These are phyloP conservation scores for Salarias fasciatus DNA, from an alignment of 2,797 vertebrate species.

Conservation along the genomic window DNA sequence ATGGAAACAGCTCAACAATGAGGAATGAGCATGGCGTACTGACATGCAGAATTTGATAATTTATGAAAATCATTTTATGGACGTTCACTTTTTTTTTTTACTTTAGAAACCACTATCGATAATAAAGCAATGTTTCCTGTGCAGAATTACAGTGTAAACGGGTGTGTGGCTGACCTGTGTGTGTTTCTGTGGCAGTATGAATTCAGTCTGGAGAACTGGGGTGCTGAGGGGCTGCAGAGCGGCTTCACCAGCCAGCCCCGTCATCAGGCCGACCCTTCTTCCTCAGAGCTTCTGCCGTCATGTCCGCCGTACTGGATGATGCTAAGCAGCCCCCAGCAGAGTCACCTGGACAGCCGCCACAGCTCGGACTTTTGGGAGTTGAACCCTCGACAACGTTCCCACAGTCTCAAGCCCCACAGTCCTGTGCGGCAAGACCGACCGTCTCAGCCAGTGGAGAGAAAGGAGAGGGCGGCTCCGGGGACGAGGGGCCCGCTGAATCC, in stretches of 20 bases:
- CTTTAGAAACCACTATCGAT: too few species aligned
- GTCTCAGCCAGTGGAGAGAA: constrained; percentile 72
- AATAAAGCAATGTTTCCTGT: too few species aligned
- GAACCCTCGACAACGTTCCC: constrained; percentile 68
- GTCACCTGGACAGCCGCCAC: constrained; percentile 65
- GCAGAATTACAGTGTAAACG: too few species aligned
- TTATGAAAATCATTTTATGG: too few species aligned
- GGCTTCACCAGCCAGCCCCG: constrained; percentile 63
- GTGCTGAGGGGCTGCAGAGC: constrained; percentile 87
- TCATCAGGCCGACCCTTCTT: constrained; percentile 35
- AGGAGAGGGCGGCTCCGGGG: constrained; percentile 5
- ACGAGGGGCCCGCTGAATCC: too few species aligned
- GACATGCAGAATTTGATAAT: too few species aligned
- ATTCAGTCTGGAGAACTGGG: constrained; percentile 89
- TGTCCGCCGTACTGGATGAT: constrained; percentile 94
- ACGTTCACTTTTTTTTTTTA: too few species aligned
- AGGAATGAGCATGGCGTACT: too few species aligned
- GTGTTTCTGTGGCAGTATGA: constrained; percentile 80
- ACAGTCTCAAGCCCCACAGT: constrained; percentile 73
- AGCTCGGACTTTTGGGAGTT: constrained; percentile 71
- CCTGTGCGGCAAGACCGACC: constrained; percentile 37
- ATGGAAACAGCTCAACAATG: too few species aligned
- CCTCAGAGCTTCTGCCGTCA: constrained; percentile 70
- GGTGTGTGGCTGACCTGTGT: background rate
- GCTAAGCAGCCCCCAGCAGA: constrained; percentile 81